A percentile compares a stretch with the other conserved stretches of the same genome.
phyloP scores from a whole-genome alignment of 2,888 invertebrate species.

The Loripinus fragilis region DNA sequence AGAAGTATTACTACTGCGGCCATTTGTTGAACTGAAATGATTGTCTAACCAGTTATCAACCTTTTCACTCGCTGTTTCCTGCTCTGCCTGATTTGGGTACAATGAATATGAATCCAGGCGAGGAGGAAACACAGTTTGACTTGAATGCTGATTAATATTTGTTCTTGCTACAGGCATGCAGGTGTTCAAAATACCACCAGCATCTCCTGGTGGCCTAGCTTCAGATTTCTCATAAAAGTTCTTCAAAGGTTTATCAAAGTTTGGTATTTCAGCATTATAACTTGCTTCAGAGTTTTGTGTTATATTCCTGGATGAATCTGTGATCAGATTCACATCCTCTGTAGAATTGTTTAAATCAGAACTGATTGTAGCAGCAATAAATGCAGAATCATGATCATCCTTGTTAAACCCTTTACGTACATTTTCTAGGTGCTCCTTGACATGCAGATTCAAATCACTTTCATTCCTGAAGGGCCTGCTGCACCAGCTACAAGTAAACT shows the following conservation, averaged over 20 bases:
- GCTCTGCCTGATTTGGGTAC: not conserved
- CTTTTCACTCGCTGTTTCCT: not conserved
- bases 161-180: not conserved
- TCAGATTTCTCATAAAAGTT: not conserved
- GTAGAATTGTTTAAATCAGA: not conserved
- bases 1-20: not conserved
- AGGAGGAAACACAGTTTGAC: not conserved
- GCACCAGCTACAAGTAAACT: constrained; percentile 36
- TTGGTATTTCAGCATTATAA: not conserved
- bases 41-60: constrained; percentile 1
- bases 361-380: not conserved
- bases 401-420: not conserved
- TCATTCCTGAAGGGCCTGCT: constrained; percentile 33
- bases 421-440: constrained; percentile 27
- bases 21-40: not conserved
- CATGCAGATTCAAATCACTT: constrained; percentile 37
- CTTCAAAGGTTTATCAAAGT: not conserved
- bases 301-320: not conserved
- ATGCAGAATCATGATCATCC: not conserved
- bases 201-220: not conserved
- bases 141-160: not conserved
- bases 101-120: not conserved
- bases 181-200: not conserved
- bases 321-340: not conserved
- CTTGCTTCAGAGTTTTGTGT: not conserved